These are phyloP conservation scores for Slavum lentiscoides DNA, from an alignment of 2,888 invertebrate genomes.

Conservation along the genomic window DNA sequence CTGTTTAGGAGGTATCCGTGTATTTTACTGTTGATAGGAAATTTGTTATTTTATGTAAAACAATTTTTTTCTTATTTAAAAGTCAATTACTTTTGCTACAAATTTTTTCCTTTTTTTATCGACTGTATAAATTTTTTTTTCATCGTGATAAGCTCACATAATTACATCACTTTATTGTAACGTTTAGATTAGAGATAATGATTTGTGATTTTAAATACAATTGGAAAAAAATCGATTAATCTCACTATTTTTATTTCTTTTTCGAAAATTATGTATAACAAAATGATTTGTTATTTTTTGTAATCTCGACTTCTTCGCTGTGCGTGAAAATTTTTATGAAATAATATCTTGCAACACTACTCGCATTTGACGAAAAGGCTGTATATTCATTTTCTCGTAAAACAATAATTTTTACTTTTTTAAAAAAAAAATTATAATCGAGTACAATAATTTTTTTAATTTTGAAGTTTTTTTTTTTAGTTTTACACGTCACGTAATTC, in stretches of 20 bases:
- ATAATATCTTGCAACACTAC: not conserved
- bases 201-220: not conserved
- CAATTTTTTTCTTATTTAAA: constrained; percentile 18
- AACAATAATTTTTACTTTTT: constrained; percentile 15
- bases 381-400: constrained; percentile 12
- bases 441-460: constrained; percentile 9
- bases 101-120: not conserved
- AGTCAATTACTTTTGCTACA: constrained; percentile 44
- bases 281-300: constrained; percentile 20
- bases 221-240: constrained; percentile 13
- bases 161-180: constrained; percentile 41
- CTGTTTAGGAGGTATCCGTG: too few relatives aligned
- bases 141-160: constrained; percentile 17
- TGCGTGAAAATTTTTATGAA: not conserved
- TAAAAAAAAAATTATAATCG: too few relatives aligned
- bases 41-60: constrained; percentile 34
- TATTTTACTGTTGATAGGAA: constrained; percentile 24
- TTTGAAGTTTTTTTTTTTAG: constrained; percentile 25
- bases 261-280: not conserved
- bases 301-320: not conserved
- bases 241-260: constrained; percentile 26
- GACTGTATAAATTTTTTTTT: constrained; percentile 18
- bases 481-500: constrained; percentile 14
- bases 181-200: not conserved
- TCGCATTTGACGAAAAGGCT: constrained; percentile 21